Base-by-base conservation (phyloP, 1,140 invertebrate species). In the Drosophila pseudoananassae region DNA sequence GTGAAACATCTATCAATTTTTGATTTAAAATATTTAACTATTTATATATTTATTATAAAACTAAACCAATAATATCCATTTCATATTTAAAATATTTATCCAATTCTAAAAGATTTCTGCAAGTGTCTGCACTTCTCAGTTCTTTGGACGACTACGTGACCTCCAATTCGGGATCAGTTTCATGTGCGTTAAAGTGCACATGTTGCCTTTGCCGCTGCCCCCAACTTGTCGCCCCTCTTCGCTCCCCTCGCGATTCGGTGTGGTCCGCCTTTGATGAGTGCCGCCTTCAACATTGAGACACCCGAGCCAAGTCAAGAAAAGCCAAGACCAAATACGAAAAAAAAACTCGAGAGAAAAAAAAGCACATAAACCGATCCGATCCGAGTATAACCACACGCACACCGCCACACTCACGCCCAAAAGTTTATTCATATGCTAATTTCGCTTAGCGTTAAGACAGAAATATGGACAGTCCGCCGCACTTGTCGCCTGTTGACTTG, bases 361-460 rank as follows among this genome's bases (percentile, higher is more conserved):
- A 10, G 3, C 17, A 23, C 17, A 17, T 10, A 36, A 17, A 46
- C 43, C 43, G 43, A 46, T 20, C 43, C 17, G 43, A 46, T 46
- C 43, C 43, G 17, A 46, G 17, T 9, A 5, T 23, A 66, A 64
- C 72, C 76, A 51, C 49, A 73, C 80, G 49, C 61, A 57, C 20
- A 23, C 43, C 33, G n/a, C 31, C 53, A 51, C 53, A 76, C 58
- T 57, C 33, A 40, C 58, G 59, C 53, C 68, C 66, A 69, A 73
- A 81, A 74, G 68, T 45, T 57, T 87, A 87, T 87, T 87, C 82
- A 87, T 88, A 87, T 87, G 82, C 82, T 87, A 87, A 87, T 87
- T 87, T 78, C 50, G 78, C 60, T 85, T 58, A 76, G 66, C 75
- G 57, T 80, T 84, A 66, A 79, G 56, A 49, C 65, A 75, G 60